Conservation (phyloP, 2,797 vertebrate genomes). For the Syndactyla subalaris region DNA sequence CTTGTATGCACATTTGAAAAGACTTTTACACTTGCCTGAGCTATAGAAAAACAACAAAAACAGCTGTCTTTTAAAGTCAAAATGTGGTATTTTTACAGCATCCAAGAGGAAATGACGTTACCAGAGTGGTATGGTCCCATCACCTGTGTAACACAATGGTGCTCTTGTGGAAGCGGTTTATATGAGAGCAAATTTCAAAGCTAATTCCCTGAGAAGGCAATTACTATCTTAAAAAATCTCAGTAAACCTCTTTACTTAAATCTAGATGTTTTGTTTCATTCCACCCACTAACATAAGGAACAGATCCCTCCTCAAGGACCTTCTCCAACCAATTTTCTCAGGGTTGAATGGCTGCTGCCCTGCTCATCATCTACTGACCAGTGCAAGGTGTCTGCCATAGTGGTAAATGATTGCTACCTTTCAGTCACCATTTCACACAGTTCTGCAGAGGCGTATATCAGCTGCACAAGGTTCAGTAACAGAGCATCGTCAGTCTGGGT, state of each 20-base stretch:
- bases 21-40: constrained; percentile 1
- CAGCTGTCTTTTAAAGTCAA: not conserved
- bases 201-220: not conserved
- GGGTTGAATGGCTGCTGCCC: not conserved
- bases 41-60: not conserved
- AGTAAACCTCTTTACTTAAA: not conserved
- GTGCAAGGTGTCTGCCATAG: not conserved
- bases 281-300: not conserved
- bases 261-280: not conserved
- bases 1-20: constrained; percentile 36
- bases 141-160: not conserved
- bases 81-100: not conserved
- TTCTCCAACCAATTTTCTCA: not conserved
- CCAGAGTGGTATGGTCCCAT: not conserved
- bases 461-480: not conserved
- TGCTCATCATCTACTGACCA: not conserved
- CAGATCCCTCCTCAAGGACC: not conserved
- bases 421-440: not conserved
- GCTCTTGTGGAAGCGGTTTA: not conserved
- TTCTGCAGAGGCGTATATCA: not conserved
- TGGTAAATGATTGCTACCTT: not conserved
- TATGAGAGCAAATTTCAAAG: not conserved
- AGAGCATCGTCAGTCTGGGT: not conserved
- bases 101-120: constrained; percentile 25
- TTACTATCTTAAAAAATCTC: not conserved